A percentile compares a stretch with the other conserved stretches of the same genome.
phyloP scores from a whole-genome alignment of 1,140 invertebrate genomes.

The Drosophila varians region DNA sequence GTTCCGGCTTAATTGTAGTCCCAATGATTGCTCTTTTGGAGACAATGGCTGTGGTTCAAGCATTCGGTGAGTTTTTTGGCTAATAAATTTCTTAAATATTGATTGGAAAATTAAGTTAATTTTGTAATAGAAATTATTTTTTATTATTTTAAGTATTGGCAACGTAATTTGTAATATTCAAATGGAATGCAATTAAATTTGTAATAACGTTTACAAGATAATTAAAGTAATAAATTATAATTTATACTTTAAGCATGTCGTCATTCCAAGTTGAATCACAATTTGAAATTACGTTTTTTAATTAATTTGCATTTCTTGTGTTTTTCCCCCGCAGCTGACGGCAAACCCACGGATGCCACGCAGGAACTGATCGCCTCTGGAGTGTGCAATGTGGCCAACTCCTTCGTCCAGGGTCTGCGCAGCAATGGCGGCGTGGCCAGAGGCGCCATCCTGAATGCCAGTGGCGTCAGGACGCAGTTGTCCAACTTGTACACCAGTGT shows the following conservation, averaged over 20 bases:
- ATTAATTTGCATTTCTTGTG: background rate
- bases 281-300: background rate
- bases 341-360: constrained; percentile 92
- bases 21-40: constrained; percentile 92
- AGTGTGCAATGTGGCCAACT: constrained; percentile 92
- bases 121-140: background rate
- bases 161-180: background rate
- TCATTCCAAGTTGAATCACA: constrained; percentile 2
- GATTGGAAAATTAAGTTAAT: background rate
- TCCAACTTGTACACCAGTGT: constrained; percentile 89
- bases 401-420: constrained; percentile 94
- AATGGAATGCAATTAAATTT: background rate
- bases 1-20: constrained; percentile 91
- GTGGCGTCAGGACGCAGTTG: constrained; percentile 93
- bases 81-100: background rate
- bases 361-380: constrained; percentile 94
- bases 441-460: constrained; percentile 94
- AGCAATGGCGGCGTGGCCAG: constrained; percentile 93
- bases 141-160: background rate
- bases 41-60: constrained; percentile 93
- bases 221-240: background rate
- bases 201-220: constrained; percentile 3
- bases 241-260: background rate
- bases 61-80: constrained; percentile 84
- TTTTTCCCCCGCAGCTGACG: constrained; percentile 84